A percentile compares a stretch with the other conserved stretches of the same genome.
These are phyloP conservation scores for Rhyacichthys aspro DNA, from an alignment of 2,797 vertebrate genomes.

Conservation along the genomic window DNA sequence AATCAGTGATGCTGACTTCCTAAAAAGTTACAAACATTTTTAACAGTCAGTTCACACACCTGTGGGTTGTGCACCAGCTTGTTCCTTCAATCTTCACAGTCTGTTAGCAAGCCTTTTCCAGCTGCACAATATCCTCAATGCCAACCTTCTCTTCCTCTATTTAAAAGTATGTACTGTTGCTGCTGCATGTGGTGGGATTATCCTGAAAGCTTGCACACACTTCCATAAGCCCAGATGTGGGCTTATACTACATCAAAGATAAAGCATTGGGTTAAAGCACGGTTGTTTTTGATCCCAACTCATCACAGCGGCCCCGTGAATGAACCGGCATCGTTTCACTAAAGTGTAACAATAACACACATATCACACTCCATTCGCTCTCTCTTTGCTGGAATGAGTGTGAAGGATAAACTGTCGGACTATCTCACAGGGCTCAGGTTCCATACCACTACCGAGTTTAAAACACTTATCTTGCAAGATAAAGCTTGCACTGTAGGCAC, in stretches of 20 bases:
- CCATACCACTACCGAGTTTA: slow-evolving; percentile 34
- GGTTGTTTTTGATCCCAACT: slow-evolving; percentile 53
- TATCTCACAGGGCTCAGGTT: slow-evolving; percentile 83
- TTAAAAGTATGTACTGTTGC: slow-evolving; percentile 13
- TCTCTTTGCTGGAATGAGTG: slow-evolving; percentile 56
- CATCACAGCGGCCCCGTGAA: slow-evolving; percentile 55
- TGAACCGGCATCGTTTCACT: slow-evolving; percentile 62
- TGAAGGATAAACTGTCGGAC: slow-evolving; percentile 72
- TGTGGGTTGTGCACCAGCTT: slow-evolving; percentile 7
- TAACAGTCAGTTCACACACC: slow-evolving; percentile 11
- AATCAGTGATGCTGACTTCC: slow-evolving; percentile 24
- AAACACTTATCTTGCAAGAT: slow-evolving; percentile 44
- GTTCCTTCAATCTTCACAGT: slow-evolving; percentile 3
- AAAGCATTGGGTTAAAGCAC: slow-evolving; percentile 49
- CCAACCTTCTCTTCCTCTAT: slow-evolving; percentile 17
- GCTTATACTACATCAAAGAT: slow-evolving; percentile 47
- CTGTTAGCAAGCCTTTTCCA: slow-evolving; percentile 11
- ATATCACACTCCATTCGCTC: slow-evolving; percentile 61
- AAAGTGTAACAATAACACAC: slow-evolving; percentile 79
- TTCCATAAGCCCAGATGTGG: slow-evolving; percentile 63
- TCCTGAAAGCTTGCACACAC: slow-evolving; percentile 39
- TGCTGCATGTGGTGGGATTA: background rate
- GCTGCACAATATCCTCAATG: slow-evolving; percentile 19
- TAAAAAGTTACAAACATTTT: slow-evolving; percentile 18
- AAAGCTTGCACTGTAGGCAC: slow-evolving; percentile 43